Evolutionary conservation across 2,797 vertebrate genomes (phyloP), one percentile per base, ranked within the genome.

Genomic region (Chrysocyon brachyurus): DNA sequence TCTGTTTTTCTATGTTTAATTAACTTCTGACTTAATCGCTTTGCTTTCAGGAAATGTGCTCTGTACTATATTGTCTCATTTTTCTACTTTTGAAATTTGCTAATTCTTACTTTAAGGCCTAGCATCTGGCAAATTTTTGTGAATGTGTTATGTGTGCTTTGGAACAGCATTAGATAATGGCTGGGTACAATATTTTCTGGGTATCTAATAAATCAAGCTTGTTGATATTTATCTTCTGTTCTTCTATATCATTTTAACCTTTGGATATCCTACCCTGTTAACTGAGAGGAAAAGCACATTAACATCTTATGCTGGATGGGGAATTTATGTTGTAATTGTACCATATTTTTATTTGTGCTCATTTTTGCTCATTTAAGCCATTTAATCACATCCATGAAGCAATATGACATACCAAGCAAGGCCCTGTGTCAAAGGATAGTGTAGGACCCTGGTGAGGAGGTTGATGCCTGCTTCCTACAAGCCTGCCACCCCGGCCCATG

Each of bases 21-120:
- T 84, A 90, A 90, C 33, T 66, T 90, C 59, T 84, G 56, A 64
- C n/a, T 75, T 83, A 84, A 84, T 68, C 61, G 21, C 59, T 77
- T 66, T 87, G 21, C 26, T 88, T 54, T 70, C 75, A 72, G n/a
- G 52, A 24, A 31, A 49, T 19, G 54, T 31, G 46, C 61, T 70
- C 52, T 14, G 28, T 19, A 33, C 22, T 66, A 31, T 12, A 46
- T 31, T 56, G 19, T 57, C 66, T 11, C 5, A 2, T 31, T 57
- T n/a, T 57, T 21, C 52, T 6, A 2, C 63, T 81, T 79, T 54
- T 52, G 31, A 61, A 54, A 72, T 61, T 63, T 81, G 26, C 52
- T 22, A 31, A 72, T 26, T 81, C 77, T 28, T 72, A 12, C 56
- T 93, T 82, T 88, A 72, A 4, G 19, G 24, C 17, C 26, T 73